Percentiles rank a stretch among this genome's conserved stretches.
These are phyloP conservation scores for Lagria hirta DNA, from an alignment of 2,888 invertebrate genomes.

Conservation along the genomic window DNA sequence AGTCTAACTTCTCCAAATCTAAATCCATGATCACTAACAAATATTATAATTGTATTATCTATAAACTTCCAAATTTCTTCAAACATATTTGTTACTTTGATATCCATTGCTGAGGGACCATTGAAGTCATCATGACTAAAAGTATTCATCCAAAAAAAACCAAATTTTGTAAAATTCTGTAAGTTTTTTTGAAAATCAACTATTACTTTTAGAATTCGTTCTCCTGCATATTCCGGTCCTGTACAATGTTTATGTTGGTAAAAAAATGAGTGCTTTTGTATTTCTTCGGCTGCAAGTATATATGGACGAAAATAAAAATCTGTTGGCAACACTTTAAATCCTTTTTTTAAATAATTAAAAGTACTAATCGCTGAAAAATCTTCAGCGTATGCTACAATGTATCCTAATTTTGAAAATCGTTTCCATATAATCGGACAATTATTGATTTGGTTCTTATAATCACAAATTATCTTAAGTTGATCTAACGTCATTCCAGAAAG, in stretches of 20 bases:
- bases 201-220: conserved; percentile 70
- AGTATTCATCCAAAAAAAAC: conserved; percentile 78
- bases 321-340: conserved; percentile 72
- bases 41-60: conserved; percentile 68
- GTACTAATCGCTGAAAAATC: conserved; percentile 73
- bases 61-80: conserved; percentile 61
- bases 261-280: conserved; percentile 56
- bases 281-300: conserved; percentile 65
- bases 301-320: conserved; percentile 81
- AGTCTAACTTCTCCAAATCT: conserved; percentile 73
- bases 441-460: conserved; percentile 62
- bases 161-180: conserved; percentile 67
- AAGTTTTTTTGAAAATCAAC: conserved; percentile 66
- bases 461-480: conserved; percentile 53
- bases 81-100: conserved; percentile 62
- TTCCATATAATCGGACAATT: conserved; percentile 78
- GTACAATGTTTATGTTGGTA: conserved; percentile 58
- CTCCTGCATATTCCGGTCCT: conserved; percentile 65
- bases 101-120: conserved; percentile 70
- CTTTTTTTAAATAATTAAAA: conserved; percentile 72
- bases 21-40: conserved; percentile 80
- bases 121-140: conserved; percentile 74
- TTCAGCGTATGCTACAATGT: conserved; percentile 78
- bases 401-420: conserved; percentile 68
- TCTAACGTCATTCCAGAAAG: conserved; percentile 64